Conservation (phyloP, 1,140 invertebrate genomes). For the Drosophila kepulauana region DNA sequence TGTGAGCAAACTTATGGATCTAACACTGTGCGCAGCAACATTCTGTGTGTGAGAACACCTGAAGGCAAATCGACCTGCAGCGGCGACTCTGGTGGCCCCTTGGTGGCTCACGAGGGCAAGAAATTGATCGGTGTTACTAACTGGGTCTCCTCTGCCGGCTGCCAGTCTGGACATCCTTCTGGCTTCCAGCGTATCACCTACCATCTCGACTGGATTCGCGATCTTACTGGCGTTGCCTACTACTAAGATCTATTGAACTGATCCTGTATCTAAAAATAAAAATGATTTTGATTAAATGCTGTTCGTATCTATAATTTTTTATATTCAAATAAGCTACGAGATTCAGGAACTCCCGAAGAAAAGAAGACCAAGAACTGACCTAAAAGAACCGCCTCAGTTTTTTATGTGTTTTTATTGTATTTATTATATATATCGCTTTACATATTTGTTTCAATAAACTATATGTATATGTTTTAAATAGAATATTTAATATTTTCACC, state of each 20-base stretch:
- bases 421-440: no score
- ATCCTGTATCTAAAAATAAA: neutral
- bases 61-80: constrained; percentile 58
- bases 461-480: no score
- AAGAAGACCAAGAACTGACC: no score
- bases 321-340: no score
- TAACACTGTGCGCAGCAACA: constrained; percentile 37
- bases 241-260: constrained; percentile 6
- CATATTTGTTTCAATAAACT: no score
- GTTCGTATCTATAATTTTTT: neutral
- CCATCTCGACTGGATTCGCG: constrained; percentile 86
- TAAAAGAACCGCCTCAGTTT: no score
- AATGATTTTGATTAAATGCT: neutral
- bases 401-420: no score
- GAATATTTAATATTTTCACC: no score
- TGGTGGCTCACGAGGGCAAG: constrained; percentile 82
- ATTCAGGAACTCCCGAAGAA: no score
- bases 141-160: constrained; percentile 40
- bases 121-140: constrained; percentile 85
- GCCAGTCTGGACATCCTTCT: constrained; percentile 72
- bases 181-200: constrained; percentile 86
- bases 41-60: constrained; percentile 47
- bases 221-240: constrained; percentile 54
- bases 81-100: constrained; percentile 86
- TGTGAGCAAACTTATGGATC: constrained; percentile 32